phyloP scores from a whole-genome alignment of 37 sponge, comb jelly and placozoan species.

The Agelas oroides region DNA sequence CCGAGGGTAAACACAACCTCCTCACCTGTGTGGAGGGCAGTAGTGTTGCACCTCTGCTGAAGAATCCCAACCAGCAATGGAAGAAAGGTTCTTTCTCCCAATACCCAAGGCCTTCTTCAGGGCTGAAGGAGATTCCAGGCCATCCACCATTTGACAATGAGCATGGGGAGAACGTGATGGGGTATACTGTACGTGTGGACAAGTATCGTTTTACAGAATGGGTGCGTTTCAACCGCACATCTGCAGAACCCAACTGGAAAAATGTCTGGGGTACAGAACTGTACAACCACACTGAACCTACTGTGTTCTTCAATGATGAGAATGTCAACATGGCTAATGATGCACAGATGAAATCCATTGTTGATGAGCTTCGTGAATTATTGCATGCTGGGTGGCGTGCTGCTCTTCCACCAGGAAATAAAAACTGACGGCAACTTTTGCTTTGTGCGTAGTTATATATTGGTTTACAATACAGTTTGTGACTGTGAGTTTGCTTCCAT shows the following conservation, averaged over 20 bases:
- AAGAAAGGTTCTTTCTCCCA: conserved; percentile 62
- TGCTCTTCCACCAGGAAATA: conserved; percentile 11
- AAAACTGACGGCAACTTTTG: too few relatives aligned
- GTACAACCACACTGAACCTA: conserved; percentile 46
- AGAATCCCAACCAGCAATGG: conserved; percentile 42
- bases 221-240: conserved; percentile 33
- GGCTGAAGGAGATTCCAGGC: conserved; percentile 15
- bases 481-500: too few relatives aligned
- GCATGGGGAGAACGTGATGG: conserved; percentile 57
- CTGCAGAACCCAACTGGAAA: conserved; percentile 23
- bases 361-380: conserved; percentile 3
- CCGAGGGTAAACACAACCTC: conserved; percentile 17
- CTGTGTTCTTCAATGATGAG: conserved; percentile 47
- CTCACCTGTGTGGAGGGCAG: conserved; percentile 41
- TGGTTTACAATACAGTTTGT: too few relatives aligned
- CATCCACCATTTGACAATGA: conserved; percentile 24
- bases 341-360: neutral
- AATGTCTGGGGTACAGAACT: conserved; percentile 48
- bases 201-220: conserved; percentile 62
- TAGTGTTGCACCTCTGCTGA: conserved; percentile 36
- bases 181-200: conserved; percentile 36
- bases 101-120: conserved; percentile 18
- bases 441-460: too few relatives aligned
- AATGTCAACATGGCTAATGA: conserved; percentile 32
- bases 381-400: conserved; percentile 58